These are phyloP conservation scores for Drosophila sp. DNA, from an alignment of 1,140 invertebrate species.

Conservation along the genomic window DNA sequence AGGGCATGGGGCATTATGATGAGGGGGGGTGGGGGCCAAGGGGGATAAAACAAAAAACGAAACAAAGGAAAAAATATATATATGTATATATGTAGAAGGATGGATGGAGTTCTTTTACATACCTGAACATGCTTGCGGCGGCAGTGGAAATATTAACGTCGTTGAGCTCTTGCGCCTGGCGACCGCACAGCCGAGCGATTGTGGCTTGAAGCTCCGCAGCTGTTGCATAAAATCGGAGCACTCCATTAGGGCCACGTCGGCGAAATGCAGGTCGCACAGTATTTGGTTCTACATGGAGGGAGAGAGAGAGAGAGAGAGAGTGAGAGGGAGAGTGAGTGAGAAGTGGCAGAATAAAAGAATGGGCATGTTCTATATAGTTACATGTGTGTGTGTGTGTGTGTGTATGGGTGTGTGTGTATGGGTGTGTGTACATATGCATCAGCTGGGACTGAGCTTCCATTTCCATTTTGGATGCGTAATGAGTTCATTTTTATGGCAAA, in stretches of 20 bases:
- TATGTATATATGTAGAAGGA: not conserved
- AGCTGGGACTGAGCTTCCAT: constrained; percentile 23
- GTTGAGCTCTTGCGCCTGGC: constrained; percentile 95
- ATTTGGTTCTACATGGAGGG: constrained; percentile 75
- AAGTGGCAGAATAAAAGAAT: too few species aligned
- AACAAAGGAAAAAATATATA: not conserved
- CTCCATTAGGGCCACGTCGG: constrained; percentile 97
- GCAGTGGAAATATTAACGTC: constrained; percentile 95
- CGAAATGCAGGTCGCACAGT: constrained; percentile 83
- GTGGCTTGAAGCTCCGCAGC: constrained; percentile 96
- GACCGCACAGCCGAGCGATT: constrained; percentile 96
- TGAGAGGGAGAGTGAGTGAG: not conserved
- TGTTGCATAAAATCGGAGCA: constrained; percentile 98
- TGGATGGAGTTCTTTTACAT: constrained; percentile 65
- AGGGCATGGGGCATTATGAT: not conserved
- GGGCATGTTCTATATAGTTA: too few species aligned
- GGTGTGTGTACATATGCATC: constrained; percentile 22
- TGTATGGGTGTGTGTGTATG: constrained; percentile 19
- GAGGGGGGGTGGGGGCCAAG: not conserved
- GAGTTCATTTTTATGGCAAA: constrained; percentile 62
- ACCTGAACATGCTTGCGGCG: constrained; percentile 97
- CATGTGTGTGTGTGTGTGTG: constrained; percentile 12
- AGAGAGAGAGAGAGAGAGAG: not conserved
- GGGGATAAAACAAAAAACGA: not conserved
- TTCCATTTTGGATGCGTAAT: constrained; percentile 54